Base-by-base conservation (phyloP, 2,797 vertebrate species). In the Yasuhikotakia modesta region DNA sequence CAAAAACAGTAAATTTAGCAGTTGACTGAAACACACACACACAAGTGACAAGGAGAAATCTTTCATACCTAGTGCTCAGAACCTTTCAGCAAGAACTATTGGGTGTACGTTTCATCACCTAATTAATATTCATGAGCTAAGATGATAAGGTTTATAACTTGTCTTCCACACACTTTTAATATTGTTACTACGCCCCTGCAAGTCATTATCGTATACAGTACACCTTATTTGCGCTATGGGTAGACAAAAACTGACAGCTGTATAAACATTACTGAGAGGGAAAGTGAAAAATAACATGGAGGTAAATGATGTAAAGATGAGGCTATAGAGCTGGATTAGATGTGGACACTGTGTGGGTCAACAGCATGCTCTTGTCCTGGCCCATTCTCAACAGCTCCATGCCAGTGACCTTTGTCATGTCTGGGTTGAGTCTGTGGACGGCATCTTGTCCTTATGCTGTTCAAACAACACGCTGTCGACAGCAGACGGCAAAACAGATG, bases 401-500 rank as follows among this genome's bases (percentile, higher is more conserved):
- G 46, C 57, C 76, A 70, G 30, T 70, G 76, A 78, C 76, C 76
- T 70, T 77, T 70, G 69, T 32, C 67, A 70, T 70, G 76, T 63
- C 45, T 70, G 66, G 67, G 76, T 78, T 48, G 17, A 53, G 67
- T 64, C 69, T 78, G 76, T 70, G 76, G 58, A 78, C 48, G 53
- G 22, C 63, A 58, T 53, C 58, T 30, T 64, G 67, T 53, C 76
- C 58, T 64, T 71, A 71, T 70, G 67, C 65, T 57, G 60, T 77
- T 77, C 45, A 77, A 77, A 77, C 66, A 77, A 61, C 66, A 70
- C 75, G 60, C 68, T 46, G 75, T 24, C 48, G 65, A 70, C 4
- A 13, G 48, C 76, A 78, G 76, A 78, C 30, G 68, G 76, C 22
- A 53, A 64, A 71, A 27, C 76, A 78, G 76, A 78, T 78, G 76